Evolutionary conservation across 53 echinoderm and acorn worm genomes (phyloP).

Genomic region (Zoroaster sp.): DNA sequence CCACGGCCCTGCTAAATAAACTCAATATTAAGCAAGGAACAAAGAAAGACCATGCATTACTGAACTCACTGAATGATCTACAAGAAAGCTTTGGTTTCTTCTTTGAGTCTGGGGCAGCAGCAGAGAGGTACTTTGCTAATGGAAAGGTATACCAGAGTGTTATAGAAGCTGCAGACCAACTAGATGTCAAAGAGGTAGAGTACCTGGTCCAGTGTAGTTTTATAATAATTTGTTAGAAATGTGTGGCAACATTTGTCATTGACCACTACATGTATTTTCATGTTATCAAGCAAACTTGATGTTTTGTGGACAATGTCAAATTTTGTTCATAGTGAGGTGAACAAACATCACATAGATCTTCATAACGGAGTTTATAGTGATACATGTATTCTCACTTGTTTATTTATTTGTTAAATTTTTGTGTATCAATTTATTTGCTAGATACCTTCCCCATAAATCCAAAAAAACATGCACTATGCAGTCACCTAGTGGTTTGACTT

Average conservation of each 20-base stretch:
- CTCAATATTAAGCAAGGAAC: slow-evolving; percentile 57
- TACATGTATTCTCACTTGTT: too few species aligned
- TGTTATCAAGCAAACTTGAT: too few species aligned
- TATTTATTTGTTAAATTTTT: too few species aligned
- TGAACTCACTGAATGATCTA: slow-evolving; percentile 69
- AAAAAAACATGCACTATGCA: too few species aligned
- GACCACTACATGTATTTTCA: background rate
- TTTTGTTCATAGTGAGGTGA: too few species aligned
- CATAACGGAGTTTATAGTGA: too few species aligned
- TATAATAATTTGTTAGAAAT: too few species aligned
- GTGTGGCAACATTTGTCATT: background rate
- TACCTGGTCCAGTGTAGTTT: background rate
- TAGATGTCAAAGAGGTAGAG: slow-evolving; percentile 78
- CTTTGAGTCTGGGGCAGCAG: slow-evolving; percentile 81
- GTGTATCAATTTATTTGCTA: too few species aligned
- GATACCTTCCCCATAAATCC: too few species aligned
- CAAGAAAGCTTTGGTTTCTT: slow-evolving; percentile 78
- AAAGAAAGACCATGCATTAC: slow-evolving; percentile 57
- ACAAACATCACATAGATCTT: too few species aligned
- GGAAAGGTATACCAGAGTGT: slow-evolving; percentile 63
- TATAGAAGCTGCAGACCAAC: slow-evolving; percentile 69
- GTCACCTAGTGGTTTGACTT: too few species aligned
- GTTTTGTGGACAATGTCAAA: too few species aligned
- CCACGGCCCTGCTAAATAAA: slow-evolving; percentile 69
- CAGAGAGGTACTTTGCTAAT: slow-evolving; percentile 79